Evolutionary conservation across 2,113 vertebrate species (phyloP).

Genomic region (Microcebus ravelobensis): DNA sequence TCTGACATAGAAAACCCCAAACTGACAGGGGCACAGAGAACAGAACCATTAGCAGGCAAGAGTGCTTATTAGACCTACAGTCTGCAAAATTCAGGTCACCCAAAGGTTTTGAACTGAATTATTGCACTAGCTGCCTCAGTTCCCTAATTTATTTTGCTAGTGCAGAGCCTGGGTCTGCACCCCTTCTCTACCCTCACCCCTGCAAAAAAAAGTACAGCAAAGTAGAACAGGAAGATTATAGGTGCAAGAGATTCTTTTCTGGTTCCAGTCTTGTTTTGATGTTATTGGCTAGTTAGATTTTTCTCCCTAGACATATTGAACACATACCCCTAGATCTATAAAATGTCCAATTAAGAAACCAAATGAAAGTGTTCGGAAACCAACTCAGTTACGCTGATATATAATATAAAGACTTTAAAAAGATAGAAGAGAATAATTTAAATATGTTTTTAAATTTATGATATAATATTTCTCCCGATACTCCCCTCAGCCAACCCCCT

Average conservation of each 20-base stretch:
- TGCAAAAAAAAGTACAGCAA: background rate
- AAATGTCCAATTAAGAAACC: constrained; percentile 62
- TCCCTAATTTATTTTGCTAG: constrained; percentile 28
- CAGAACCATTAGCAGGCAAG: background rate
- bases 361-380: constrained; percentile 31
- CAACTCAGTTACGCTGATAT: background rate
- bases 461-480: constrained; percentile 24
- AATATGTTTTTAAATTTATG: constrained; percentile 62
- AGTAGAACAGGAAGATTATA: constrained; percentile 26
- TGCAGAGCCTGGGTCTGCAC: background rate
- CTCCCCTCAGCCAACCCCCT: background rate
- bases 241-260: background rate
- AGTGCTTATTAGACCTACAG: constrained; percentile 28
- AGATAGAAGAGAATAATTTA: constrained; percentile 57
- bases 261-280: constrained; percentile 7
- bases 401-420: constrained; percentile 40
- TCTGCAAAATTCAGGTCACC: constrained; percentile 53
- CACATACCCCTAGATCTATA: constrained; percentile 40
- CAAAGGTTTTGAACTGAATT: constrained; percentile 33
- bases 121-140: background rate
- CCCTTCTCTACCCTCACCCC: background rate
- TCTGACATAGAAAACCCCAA: constrained; percentile 33
- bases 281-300: constrained; percentile 61
- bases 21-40: background rate
- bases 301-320: constrained; percentile 58